These are phyloP conservation scores for Stenolophus ochropezus DNA, from an alignment of 2,888 invertebrate genomes.

Conservation along the genomic window DNA sequence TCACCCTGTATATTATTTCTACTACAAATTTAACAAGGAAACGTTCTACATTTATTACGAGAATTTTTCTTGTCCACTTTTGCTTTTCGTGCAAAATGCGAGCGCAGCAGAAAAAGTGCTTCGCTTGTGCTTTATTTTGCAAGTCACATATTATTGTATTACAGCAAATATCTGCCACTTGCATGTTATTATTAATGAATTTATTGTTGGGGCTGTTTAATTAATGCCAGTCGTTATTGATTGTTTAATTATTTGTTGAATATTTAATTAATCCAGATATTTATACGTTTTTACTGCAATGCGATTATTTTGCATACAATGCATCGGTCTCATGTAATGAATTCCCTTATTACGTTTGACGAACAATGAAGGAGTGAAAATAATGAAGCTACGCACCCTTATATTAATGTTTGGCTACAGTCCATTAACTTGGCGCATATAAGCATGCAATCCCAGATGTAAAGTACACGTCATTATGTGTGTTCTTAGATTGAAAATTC, in stretches of 20 bases:
- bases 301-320: not conserved
- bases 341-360: not conserved
- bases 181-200: not conserved
- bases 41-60: slow-evolving; percentile 5
- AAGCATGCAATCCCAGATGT: slow-evolving; percentile 20
- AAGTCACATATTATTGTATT: slow-evolving; percentile 3
- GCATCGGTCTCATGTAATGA: not conserved
- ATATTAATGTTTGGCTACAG: slow-evolving; percentile 1
- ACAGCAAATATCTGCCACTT: not conserved
- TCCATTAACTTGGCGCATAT: slow-evolving; percentile 3
- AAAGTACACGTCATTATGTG: slow-evolving; percentile 33
- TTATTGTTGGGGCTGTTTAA: not conserved
- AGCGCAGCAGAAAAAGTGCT: slow-evolving; percentile 14
- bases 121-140: not conserved
- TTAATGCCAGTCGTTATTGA: slow-evolving; percentile 1
- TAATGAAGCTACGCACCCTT: not conserved
- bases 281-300: not conserved
- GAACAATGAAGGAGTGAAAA: not conserved
- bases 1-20: not conserved
- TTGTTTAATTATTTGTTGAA: slow-evolving; percentile 1
- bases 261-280: slow-evolving; percentile 3
- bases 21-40: slow-evolving; percentile 9
- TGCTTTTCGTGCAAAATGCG: slow-evolving; percentile 14
- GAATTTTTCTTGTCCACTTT: slow-evolving; percentile 4
- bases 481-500: slow-evolving; percentile 31